Evolutionary conservation across 1,140 invertebrate species (phyloP).

Genomic region (Drosophila subobscura): DNA sequence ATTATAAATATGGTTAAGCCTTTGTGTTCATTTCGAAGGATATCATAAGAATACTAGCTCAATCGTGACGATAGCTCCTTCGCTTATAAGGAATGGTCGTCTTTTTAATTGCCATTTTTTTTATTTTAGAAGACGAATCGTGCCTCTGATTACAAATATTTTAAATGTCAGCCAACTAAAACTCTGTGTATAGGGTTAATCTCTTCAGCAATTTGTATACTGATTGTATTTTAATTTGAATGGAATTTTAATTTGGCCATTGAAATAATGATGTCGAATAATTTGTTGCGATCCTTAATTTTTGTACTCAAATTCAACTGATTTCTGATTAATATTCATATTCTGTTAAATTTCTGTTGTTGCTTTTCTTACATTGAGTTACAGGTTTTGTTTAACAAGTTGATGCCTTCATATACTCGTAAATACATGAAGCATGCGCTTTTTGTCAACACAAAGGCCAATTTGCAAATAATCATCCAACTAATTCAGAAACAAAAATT

Average conservation of each 20-base stretch:
- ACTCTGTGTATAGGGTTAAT: conserved; percentile 75
- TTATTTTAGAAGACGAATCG: conserved; percentile 27
- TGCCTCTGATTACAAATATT: conserved; percentile 46
- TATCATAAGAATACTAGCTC: conserved; percentile 57
- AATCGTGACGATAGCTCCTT: conserved; percentile 41
- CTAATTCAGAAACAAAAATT: conserved; percentile 83
- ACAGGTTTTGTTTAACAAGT: conserved; percentile 49
- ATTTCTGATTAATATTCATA: conserved; percentile 72
- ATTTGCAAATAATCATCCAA: conserved; percentile 84
- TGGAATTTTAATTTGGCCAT: conserved; percentile 52
- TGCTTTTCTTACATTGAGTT: conserved; percentile 58
- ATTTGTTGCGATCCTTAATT: conserved; percentile 26
- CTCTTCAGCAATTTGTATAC: conserved; percentile 61
- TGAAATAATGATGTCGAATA: conserved; percentile 27
- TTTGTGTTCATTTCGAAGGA: conserved; percentile 77
- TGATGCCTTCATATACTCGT: conserved; percentile 20
- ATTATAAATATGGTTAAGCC: conserved; percentile 84
- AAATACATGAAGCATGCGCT: conserved; percentile 75
- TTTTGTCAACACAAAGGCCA: conserved; percentile 84
- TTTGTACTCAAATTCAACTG: conserved; percentile 68
- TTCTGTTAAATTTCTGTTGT: conserved; percentile 32
- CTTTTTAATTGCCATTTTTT: conserved; percentile 57
- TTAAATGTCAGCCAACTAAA: conserved; percentile 72
- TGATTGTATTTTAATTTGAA: conserved; percentile 28
- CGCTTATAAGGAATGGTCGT: conserved; percentile 37